A percentile compares a stretch with the other conserved stretches of the same genome.
Conservation (phyloP, 2,113 vertebrate genomes). For the Lynx canadensis region DNA sequence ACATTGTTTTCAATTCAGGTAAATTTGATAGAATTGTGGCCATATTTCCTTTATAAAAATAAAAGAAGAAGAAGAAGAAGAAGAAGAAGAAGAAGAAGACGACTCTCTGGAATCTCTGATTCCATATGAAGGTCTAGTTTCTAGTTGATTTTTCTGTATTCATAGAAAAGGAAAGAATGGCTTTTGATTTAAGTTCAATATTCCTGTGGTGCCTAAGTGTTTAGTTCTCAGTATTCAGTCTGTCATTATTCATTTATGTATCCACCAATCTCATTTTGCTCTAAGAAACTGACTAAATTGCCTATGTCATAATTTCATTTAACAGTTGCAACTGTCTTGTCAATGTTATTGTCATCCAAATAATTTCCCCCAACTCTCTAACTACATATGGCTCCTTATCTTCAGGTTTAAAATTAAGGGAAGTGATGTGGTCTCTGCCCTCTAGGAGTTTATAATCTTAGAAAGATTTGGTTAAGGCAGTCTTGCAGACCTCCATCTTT, state of each 20-base stretch:
- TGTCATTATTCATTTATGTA: constrained; percentile 56
- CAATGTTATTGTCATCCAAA: not conserved
- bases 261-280: constrained; percentile 49
- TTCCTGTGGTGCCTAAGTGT: not conserved
- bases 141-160: not conserved
- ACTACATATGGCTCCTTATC: not conserved
- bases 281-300: constrained; percentile 55
- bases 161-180: not conserved
- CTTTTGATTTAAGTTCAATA: constrained; percentile 44
- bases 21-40: not conserved
- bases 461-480: not conserved
- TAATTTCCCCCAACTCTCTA: not conserved
- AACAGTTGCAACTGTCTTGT: constrained; percentile 39
- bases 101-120: not conserved
- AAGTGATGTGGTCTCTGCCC: not conserved
- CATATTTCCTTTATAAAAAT: not conserved
- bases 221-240: not conserved
- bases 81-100: too few relatives aligned
- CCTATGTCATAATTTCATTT: constrained; percentile 51
- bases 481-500: not conserved
- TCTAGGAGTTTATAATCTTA: constrained; percentile 16
- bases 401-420: not conserved
- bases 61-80: not conserved
- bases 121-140: not conserved
- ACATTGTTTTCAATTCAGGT: not conserved